phyloP scores from a whole-genome alignment of 53 echinoderm and acorn worm genomes.

The Holothuria leucospilota region DNA sequence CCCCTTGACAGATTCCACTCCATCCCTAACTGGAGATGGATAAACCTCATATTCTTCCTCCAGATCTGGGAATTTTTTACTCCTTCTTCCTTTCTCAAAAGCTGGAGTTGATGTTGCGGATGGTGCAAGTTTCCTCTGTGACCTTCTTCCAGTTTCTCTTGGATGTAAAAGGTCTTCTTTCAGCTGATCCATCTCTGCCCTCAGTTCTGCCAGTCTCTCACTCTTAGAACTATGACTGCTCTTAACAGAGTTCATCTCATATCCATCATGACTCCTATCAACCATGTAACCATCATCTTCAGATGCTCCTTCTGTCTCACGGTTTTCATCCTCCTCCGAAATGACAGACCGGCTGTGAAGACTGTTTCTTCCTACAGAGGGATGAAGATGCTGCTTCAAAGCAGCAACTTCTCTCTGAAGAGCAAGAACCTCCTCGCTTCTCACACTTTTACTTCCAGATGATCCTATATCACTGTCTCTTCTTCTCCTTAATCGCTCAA shows the following conservation, averaged over 20 bases:
- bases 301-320: neutral
- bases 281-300: slow-evolving; percentile 21
- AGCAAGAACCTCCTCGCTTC: slow-evolving; percentile 75
- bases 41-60: neutral
- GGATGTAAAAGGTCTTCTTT: neutral
- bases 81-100: neutral
- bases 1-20: neutral
- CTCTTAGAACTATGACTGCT: slow-evolving; percentile 30
- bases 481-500: neutral
- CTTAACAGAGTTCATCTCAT: slow-evolving; percentile 26
- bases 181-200: slow-evolving; percentile 11
- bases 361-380: too few relatives aligned
- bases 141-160: neutral
- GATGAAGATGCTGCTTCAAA: slow-evolving; percentile 62
- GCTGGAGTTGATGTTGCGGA: slow-evolving; percentile 29
- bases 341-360: too few relatives aligned
- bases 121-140: neutral
- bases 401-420: slow-evolving; percentile 78
- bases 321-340: too few relatives aligned
- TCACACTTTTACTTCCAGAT: slow-evolving; percentile 31
- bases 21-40: neutral
- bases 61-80: neutral
- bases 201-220: slow-evolving; percentile 25
- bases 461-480: slow-evolving; percentile 27
- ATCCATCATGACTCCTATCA: neutral